Percentiles rank a stretch among this genome's conserved stretches.
phyloP scores from a whole-genome alignment of 2,888 invertebrate genomes.

The Bhutanitis thaidina region DNA sequence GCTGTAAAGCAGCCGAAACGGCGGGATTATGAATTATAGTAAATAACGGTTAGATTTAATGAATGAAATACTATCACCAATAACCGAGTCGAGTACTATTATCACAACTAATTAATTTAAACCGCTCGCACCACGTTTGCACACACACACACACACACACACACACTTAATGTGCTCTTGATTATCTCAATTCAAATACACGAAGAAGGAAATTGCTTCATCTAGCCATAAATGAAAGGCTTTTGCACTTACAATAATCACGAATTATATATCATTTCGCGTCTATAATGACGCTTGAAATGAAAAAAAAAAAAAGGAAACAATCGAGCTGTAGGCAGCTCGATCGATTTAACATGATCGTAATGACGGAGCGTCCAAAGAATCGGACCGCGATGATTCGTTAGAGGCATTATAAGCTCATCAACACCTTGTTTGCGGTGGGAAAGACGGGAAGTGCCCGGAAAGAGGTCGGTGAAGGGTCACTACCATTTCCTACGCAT shows the following conservation, averaged over 20 bases:
- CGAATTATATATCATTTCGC: conserved; percentile 14
- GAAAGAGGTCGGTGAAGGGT: conserved; percentile 40
- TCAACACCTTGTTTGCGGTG: conserved; percentile 37
- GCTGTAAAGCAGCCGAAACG: too few species aligned
- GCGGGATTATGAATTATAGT: too few species aligned
- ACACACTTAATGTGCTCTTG: too few species aligned
- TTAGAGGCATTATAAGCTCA: conserved; percentile 38
- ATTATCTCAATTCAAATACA: too few species aligned
- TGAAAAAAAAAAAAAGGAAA: conserved; percentile 19
- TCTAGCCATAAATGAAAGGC: conserved; percentile 12
- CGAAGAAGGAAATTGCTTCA: conserved; percentile 13
- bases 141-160: too few species aligned
- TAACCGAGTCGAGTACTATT: too few species aligned
- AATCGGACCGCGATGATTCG: conserved; percentile 24
- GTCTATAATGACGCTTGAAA: conserved; percentile 13
- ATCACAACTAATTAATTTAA: too few species aligned
- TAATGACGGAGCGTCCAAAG: conserved; percentile 28
- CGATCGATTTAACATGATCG: conserved; percentile 31
- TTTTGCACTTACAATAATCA: conserved; percentile 10
- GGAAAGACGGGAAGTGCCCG: conserved; percentile 27
- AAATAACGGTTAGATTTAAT: too few species aligned
- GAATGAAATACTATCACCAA: too few species aligned
- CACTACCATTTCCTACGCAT: conserved; percentile 35
- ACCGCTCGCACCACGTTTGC: too few species aligned
- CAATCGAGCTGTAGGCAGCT: conserved; percentile 27